These are phyloP conservation scores for Florisuga fusca DNA, from an alignment of 2,797 vertebrate genomes.

Conservation along the genomic window DNA sequence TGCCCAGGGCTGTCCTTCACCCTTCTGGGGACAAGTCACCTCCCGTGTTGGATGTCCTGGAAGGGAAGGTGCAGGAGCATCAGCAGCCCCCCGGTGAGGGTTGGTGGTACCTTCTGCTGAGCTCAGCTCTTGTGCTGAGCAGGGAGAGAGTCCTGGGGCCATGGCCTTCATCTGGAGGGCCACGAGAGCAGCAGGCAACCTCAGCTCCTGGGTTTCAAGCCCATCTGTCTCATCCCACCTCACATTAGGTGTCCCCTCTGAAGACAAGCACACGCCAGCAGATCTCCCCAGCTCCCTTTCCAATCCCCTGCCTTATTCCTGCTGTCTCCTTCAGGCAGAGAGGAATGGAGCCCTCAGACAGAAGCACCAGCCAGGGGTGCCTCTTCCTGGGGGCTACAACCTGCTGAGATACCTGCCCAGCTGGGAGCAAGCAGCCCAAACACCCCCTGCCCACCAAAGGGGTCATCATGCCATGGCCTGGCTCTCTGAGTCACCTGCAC, in stretches of 20 bases:
- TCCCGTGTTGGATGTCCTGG: neutral
- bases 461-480: neutral
- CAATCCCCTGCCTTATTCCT: neutral
- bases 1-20: neutral
- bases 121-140: rapidly evolving
- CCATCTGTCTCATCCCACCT: neutral
- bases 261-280: neutral
- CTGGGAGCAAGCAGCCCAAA: neutral
- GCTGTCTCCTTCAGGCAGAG: neutral
- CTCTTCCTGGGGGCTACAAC: neutral
- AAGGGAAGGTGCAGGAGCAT: rapidly evolving
- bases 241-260: neutral
- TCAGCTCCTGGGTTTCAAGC: neutral
- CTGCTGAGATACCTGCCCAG: neutral
- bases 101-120: neutral
- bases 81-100: neutral
- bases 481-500: neutral
- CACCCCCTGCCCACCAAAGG: rapidly evolving
- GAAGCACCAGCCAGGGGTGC: neutral
- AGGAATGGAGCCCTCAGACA: neutral
- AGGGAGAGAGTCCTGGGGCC: neutral
- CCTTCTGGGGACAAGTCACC: neutral
- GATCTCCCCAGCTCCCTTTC: neutral
- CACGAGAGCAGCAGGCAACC: neutral
- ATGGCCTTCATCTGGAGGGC: neutral